Evolutionary conservation across 2,113 vertebrate species (phyloP).

Genomic region (Sebastes fasciatus): DNA sequence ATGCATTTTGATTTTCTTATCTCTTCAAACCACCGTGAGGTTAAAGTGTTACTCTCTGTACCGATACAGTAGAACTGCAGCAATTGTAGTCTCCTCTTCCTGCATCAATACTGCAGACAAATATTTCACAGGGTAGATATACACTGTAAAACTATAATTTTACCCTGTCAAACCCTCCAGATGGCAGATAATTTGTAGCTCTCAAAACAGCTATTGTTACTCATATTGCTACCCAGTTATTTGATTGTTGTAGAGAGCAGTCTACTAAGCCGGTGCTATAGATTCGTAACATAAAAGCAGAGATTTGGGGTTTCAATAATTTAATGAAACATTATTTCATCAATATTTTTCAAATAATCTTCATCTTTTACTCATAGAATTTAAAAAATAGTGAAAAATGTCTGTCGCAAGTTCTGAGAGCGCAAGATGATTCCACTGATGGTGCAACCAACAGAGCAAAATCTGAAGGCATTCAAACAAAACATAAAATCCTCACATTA

Average conservation of each 20-base stretch:
- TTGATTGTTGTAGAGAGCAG: not conserved
- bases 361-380: no score
- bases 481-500: no score
- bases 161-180: constrained; percentile 1
- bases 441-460: no score
- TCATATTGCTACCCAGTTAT: not conserved
- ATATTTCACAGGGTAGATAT: not conserved
- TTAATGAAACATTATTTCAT: not conserved
- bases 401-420: no score
- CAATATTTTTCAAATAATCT: no score
- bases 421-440: no score
- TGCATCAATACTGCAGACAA: not conserved
- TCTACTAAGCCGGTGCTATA: not conserved
- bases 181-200: constrained; percentile 4
- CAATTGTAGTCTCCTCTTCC: not conserved
- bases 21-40: not conserved
- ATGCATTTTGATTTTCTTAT: not conserved
- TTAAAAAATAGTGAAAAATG: no score
- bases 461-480: no score
- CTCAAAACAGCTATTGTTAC: constrained; percentile 5
- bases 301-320: not conserved
- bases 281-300: not conserved
- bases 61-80: no score
- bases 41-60: not conserved
- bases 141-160: constrained; percentile 11